Evolutionary conservation across 2,797 vertebrate species (phyloP).

Genomic region (Scomberomorus guttatus): DNA sequence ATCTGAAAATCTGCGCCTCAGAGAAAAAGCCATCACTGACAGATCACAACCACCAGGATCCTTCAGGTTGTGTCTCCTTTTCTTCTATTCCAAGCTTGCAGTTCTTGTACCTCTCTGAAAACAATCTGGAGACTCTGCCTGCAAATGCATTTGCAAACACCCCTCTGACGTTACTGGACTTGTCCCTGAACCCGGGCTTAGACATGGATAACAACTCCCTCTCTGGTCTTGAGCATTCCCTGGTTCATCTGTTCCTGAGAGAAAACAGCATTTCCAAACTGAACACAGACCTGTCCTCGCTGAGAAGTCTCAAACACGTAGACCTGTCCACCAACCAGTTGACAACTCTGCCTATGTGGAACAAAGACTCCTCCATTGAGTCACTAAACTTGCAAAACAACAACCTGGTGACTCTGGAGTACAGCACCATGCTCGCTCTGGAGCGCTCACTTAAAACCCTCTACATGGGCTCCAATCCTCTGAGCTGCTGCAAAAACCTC

Average conservation of each 20-base stretch:
- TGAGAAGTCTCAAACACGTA: constrained; percentile 87
- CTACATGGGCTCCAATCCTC: constrained; percentile 92
- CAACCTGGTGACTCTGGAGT: constrained; percentile 88
- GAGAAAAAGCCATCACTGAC: constrained; percentile 51
- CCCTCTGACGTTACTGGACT: constrained; percentile 87
- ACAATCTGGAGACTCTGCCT: constrained; percentile 84
- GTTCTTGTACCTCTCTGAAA: constrained; percentile 89
- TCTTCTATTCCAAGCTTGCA: constrained; percentile 80
- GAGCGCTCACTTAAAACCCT: constrained; percentile 90
- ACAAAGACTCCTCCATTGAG: constrained; percentile 87
- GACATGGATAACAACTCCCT: constrained; percentile 86
- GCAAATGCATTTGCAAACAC: constrained; percentile 85
- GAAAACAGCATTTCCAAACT: constrained; percentile 88
- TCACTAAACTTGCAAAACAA: constrained; percentile 94
- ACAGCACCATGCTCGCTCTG: constrained; percentile 86
- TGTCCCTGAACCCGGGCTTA: constrained; percentile 91
- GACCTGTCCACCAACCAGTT: constrained; percentile 92
- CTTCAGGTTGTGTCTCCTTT: constrained; percentile 85
- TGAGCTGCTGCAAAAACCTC: constrained; percentile 92
- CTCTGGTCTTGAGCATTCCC: constrained; percentile 88
- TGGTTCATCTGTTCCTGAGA: constrained; percentile 88
- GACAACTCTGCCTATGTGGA: constrained; percentile 87
- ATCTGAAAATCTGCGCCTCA: constrained; percentile 85
- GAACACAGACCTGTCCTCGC: constrained; percentile 87
- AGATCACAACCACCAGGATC: constrained; percentile 46